Base-by-base conservation (phyloP, 2,113 vertebrate genomes). In the Poeciliopsis occidentalis region DNA sequence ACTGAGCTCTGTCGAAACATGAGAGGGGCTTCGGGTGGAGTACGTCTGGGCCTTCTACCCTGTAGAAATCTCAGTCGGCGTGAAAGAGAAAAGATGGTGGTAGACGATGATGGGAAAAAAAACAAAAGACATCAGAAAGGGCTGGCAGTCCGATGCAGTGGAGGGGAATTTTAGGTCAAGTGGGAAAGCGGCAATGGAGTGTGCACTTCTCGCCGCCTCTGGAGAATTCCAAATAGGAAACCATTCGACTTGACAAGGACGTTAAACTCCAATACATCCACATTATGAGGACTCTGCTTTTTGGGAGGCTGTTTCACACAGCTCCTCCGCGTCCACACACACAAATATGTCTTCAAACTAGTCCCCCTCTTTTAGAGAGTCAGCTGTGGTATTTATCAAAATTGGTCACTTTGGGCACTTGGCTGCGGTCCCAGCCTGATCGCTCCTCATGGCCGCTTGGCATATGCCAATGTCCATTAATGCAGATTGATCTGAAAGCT, bases 201-300 rank as follows among this genome's bases (percentile, higher is more conserved):
- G 81, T 62, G 39, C 4, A 17, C 81, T 82, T 73, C 66, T 63
- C 57, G n/a, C 30, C 69, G 70, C 69, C 87, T 73, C 72, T 64
- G 47, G 84, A 89, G 81, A 65, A 74, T 73, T 87, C 86, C 73
- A 79, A 87, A 87, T 74, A 66, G 68, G 85, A 87, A 81, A 78
- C 79, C 79, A 83, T 79, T 75, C 8, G n/a, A 75, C 70, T 87
- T 84, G 91, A 89, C 88, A 91, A 78, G 84, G 77, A 87, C 88
- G 86, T 92, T 89, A 88, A 87, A 91, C 83, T 78, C 64, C 85
- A 89, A 88, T 89, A 74, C 82, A 79, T 82, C 82, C 80, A 73
- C 80, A 81, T 87, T 76, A 91, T 80, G 76, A 85, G 44, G 70
- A 29, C 63, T 1, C 13, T 27, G 67, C 19, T 31, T 80, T 74